These are phyloP conservation scores for Periparus ater DNA, from an alignment of 2,797 vertebrate species.

Conservation along the genomic window DNA sequence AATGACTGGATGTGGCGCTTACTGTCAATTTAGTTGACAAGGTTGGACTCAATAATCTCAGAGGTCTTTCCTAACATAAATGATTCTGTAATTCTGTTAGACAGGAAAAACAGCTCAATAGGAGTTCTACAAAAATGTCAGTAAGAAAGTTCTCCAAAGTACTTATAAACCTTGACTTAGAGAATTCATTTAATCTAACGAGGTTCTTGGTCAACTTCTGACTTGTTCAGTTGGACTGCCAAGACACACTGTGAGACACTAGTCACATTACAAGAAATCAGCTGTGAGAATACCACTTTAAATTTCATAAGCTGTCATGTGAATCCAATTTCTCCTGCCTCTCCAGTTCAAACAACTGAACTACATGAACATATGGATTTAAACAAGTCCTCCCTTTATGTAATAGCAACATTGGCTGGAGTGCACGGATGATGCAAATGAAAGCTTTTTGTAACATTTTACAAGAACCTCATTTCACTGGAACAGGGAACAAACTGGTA, in stretches of 20 bases:
- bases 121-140: slow-evolving; percentile 4
- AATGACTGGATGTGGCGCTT: neutral
- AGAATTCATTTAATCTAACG: neutral
- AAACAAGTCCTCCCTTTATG: slow-evolving; percentile 8
- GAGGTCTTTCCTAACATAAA: neutral
- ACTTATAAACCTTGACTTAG: neutral
- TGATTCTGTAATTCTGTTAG: neutral
- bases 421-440: slow-evolving; percentile 43
- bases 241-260: neutral
- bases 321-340: slow-evolving; percentile 58
- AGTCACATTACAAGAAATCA: slow-evolving; percentile 10
- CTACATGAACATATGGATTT: neutral
- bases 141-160: neutral
- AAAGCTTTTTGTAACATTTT: slow-evolving; percentile 44
- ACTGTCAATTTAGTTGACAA: neutral
- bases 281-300: neutral
- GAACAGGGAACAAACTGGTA: slow-evolving; percentile 52
- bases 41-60: neutral
- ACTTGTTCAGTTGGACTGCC: neutral
- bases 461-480: neutral
- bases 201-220: neutral
- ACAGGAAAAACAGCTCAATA: slow-evolving; percentile 12
- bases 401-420: slow-evolving; percentile 17
- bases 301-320: slow-evolving; percentile 18
- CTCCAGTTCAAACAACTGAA: slow-evolving; percentile 52